A percentile compares a stretch with the other conserved stretches of the same genome.
phyloP scores from a whole-genome alignment of 2,113 vertebrate genomes.

The Australoheros scitulus region DNA sequence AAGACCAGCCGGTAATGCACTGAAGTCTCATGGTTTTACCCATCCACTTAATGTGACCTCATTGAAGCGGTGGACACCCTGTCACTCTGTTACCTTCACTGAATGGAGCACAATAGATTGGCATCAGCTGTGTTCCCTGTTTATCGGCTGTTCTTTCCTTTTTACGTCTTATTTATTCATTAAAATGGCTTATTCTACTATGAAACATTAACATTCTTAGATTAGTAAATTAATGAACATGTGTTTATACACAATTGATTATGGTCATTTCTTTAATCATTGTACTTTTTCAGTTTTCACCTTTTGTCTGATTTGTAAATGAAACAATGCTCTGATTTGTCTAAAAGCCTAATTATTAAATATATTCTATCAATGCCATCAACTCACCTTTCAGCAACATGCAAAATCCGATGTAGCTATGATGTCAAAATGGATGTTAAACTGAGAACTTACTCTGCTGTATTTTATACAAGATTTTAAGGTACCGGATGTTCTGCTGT shows the following conservation, averaged over 20 bases:
- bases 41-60: slow-evolving; percentile 58
- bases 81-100: slow-evolving; percentile 37
- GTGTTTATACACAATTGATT: slow-evolving; percentile 29
- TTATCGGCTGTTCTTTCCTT: slow-evolving; percentile 29
- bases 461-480: slow-evolving; percentile 59
- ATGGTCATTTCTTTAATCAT: slow-evolving; percentile 18
- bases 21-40: slow-evolving; percentile 45
- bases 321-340: slow-evolving; percentile 45
- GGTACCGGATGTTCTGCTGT: slow-evolving; percentile 43
- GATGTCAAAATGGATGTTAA: slow-evolving; percentile 37
- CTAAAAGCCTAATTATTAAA: slow-evolving; percentile 53
- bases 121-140: slow-evolving; percentile 26
- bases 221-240: slow-evolving; percentile 64
- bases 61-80: slow-evolving; percentile 36
- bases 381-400: slow-evolving; percentile 26
- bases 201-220: slow-evolving; percentile 61
- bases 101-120: slow-evolving; percentile 19
- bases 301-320: slow-evolving; percentile 18
- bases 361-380: slow-evolving; percentile 41
- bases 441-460: slow-evolving; percentile 55
- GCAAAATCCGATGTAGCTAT: background rate
- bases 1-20: slow-evolving; percentile 64
- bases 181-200: slow-evolving; percentile 47
- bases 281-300: slow-evolving; percentile 29
- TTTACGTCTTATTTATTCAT: slow-evolving; percentile 76